Conservation (phyloP, 2,888 invertebrate genomes). For the Idaea straminata region DNA sequence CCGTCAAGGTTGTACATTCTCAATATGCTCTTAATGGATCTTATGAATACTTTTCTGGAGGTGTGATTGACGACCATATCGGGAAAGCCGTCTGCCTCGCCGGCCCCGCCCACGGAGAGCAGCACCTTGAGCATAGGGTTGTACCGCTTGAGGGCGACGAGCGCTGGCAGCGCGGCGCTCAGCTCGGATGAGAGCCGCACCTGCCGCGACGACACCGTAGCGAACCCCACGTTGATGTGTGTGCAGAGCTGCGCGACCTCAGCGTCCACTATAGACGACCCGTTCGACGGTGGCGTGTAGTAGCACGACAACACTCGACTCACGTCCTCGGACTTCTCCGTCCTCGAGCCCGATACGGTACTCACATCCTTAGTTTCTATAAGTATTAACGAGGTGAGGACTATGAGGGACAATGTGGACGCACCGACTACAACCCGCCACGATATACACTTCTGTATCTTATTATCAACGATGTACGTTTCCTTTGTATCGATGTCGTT, state of each 20-base stretch:
- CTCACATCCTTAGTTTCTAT: not conserved
- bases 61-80: conserved; percentile 86
- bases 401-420: not conserved
- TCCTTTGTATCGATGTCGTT: no score
- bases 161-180: conserved; percentile 52
- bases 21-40: conserved; percentile 76
- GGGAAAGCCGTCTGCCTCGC: conserved; percentile 82
- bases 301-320: conserved; percentile 82
- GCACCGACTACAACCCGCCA: no score
- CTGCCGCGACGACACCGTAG: conserved; percentile 80
- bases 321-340: not conserved
- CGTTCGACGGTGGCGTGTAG: conserved; percentile 78
- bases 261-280: conserved; percentile 23
- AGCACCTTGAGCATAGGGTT: conserved; percentile 87
- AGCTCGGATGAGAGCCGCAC: conserved; percentile 76
- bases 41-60: conserved; percentile 83
- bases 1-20: conserved; percentile 82
- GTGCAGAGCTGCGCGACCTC: conserved; percentile 88
- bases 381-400: not conserved
- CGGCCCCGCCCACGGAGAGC: conserved; percentile 86
- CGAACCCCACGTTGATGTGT: conserved; percentile 90
- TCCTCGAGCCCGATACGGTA: not conserved
- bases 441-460: no score
- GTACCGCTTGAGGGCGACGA: conserved; percentile 76
- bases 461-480: no score